These are phyloP conservation scores for Cheirogaleus medius DNA, from an alignment of 2,113 vertebrate genomes.

Conservation along the genomic window DNA sequence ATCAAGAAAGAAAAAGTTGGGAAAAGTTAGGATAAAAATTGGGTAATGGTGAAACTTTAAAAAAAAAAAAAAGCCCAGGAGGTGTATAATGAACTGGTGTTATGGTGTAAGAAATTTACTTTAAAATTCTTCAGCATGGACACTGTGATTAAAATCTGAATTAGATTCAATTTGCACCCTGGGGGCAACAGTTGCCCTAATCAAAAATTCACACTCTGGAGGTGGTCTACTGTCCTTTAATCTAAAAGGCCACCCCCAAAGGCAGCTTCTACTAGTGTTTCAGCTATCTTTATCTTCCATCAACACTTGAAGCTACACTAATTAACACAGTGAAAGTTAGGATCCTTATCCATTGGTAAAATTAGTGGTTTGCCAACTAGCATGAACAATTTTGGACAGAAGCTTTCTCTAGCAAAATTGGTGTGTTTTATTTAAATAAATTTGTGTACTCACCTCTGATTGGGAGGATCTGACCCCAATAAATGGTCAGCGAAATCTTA, in stretches of 20 bases:
- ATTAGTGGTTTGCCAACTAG: not conserved
- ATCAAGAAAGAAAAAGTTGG: not conserved
- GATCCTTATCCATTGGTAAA: not conserved
- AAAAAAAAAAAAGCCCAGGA: not conserved
- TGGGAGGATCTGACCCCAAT: not conserved
- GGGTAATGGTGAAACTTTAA: not conserved
- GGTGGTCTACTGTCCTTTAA: not conserved
- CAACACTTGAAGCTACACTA: not conserved
- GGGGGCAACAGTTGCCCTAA: not conserved
- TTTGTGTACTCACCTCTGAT: not conserved
- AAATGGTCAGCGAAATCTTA: not conserved
- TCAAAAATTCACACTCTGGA: not conserved
- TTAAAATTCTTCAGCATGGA: not conserved
- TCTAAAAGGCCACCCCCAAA: not conserved
- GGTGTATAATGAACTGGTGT: not conserved
- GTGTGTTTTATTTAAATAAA: not conserved
- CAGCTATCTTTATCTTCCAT: not conserved
- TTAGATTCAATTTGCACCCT: not conserved
- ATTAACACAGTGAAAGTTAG: not conserved
- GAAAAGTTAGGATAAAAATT: not conserved
- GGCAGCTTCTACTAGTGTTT: not conserved
- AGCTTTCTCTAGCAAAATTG: not conserved
- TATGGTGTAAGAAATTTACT: not conserved
- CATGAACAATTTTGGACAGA: not conserved
- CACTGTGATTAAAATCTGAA: not conserved